Evolutionary conservation across 2,113 vertebrate species (phyloP).

Genomic region (Xiphorhynchus elegans): DNA sequence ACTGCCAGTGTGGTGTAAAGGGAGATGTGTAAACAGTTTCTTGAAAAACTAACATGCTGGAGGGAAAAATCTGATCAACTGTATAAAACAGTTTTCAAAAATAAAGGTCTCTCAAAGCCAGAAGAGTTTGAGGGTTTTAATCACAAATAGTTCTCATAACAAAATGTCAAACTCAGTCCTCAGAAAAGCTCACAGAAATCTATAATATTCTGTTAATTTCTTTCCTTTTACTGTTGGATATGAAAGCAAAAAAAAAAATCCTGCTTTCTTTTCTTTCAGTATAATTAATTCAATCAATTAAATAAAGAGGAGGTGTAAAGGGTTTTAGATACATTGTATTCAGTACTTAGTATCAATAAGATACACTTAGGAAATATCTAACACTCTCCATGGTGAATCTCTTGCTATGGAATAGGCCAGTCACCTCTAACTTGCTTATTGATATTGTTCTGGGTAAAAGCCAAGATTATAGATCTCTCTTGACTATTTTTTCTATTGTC

Average conservation of each 20-base stretch:
- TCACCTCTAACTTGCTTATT: background rate
- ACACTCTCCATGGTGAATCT: background rate
- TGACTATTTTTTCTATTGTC: background rate
- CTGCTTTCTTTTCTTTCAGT: background rate
- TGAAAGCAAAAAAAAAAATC: background rate
- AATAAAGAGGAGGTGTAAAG: background rate
- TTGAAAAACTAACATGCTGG: background rate
- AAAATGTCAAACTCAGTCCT: background rate
- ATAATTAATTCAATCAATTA: background rate
- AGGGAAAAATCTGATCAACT: background rate
- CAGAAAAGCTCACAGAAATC: background rate
- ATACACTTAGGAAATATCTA: background rate
- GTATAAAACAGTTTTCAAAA: background rate
- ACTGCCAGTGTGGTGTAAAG: background rate
- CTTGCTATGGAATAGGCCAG: background rate
- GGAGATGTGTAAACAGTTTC: background rate
- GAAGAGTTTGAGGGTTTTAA: background rate
- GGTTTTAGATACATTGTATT: background rate
- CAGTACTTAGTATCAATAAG: background rate
- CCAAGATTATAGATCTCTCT: background rate
- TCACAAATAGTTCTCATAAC: background rate
- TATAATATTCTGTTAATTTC: background rate
- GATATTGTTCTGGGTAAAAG: background rate
- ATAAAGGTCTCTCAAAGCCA: background rate
- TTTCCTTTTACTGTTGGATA: background rate